These are phyloP conservation scores for Saccopteryx bilineata DNA, from an alignment of 2,113 vertebrate genomes.

Conservation along the genomic window DNA sequence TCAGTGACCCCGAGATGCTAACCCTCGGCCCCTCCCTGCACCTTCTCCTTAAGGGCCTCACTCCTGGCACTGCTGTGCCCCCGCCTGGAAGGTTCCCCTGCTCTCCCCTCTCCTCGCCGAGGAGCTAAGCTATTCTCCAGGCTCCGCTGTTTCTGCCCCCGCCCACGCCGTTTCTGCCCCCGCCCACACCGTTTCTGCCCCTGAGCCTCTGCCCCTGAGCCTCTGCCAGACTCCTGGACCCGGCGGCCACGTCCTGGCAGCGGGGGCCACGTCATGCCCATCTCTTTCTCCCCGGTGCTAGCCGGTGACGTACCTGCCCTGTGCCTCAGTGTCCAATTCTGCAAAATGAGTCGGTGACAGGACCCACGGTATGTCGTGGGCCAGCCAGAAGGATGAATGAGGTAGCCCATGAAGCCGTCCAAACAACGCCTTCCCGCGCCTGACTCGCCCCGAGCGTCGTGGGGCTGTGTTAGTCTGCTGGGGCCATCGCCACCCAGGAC, in stretches of 20 bases:
- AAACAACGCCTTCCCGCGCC: no score
- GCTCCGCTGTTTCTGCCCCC: no score
- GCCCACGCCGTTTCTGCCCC: background rate
- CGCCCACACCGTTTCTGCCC: no score
- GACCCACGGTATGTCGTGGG: background rate
- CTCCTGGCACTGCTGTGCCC: rapidly evolving
- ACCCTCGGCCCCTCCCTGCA: background rate
- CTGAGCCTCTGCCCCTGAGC: no score
- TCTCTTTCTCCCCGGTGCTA: background rate
- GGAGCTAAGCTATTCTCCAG: background rate
- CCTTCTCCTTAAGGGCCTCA: background rate
- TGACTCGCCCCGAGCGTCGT: rapidly evolving
- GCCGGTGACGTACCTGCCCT: background rate
- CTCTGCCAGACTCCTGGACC: background rate
- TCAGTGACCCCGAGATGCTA: background rate
- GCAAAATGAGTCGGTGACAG: background rate
- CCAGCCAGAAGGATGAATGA: no score
- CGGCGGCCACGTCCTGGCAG: background rate
- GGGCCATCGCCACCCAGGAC: rapidly evolving
- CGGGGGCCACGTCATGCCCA: rapidly evolving
- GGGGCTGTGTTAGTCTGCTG: rapidly evolving
- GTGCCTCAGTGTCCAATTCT: background rate
- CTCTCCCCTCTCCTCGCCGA: background rate
- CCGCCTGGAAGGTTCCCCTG: background rate
- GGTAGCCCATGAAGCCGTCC: no score